These are phyloP conservation scores for Rhopalosiphum maidis DNA, from an alignment of 1,140 invertebrate species.

Conservation along the genomic window DNA sequence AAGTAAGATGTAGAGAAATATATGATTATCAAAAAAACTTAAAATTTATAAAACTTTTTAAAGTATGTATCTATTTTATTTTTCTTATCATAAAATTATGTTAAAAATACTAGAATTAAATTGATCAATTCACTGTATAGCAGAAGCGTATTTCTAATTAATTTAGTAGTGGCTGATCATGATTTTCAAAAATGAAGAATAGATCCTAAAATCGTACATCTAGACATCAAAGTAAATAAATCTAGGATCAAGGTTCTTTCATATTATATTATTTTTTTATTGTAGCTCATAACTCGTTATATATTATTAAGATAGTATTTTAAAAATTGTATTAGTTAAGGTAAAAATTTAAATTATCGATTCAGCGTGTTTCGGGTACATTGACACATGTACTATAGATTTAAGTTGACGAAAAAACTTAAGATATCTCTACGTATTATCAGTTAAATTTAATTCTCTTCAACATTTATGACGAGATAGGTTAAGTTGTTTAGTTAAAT, in stretches of 20 bases:
- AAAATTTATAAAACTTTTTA: neutral
- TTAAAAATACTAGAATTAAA: neutral
- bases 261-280: neutral
- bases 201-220: neutral
- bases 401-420: too few relatives aligned
- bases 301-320: neutral
- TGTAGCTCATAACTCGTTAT: neutral
- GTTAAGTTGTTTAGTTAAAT: neutral
- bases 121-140: neutral
- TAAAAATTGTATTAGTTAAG: too few relatives aligned
- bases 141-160: neutral
- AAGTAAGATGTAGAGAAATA: neutral
- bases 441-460: neutral
- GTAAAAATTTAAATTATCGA: too few relatives aligned
- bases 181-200: too few relatives aligned
- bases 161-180: neutral
- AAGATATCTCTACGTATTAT: neutral
- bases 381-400: too few relatives aligned
- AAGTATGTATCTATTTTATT: neutral
- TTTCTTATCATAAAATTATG: neutral
- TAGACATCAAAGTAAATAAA: neutral
- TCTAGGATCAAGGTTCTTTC: too few relatives aligned
- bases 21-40: neutral
- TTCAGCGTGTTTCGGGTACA: too few relatives aligned
- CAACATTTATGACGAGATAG: neutral